Evolutionary conservation across 2,888 invertebrate genomes (phyloP).

Genomic region (Drosophila mimica): DNA sequence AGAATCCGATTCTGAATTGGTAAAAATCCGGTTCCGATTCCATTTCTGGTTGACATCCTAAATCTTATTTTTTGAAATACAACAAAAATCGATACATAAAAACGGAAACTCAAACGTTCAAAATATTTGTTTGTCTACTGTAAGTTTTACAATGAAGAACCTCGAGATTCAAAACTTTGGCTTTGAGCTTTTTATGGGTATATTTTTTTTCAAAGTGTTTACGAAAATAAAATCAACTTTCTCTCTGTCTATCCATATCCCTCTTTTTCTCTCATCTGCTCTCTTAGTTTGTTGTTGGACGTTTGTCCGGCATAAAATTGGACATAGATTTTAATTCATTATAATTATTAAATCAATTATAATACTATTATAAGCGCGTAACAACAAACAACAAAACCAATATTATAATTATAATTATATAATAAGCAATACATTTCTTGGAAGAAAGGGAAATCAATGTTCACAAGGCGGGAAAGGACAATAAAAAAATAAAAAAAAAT

Average conservation of each 20-base stretch:
- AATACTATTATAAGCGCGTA: conserved; percentile 24
- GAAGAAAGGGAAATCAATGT: neutral
- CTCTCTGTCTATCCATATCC: neutral
- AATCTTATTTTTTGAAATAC: neutral
- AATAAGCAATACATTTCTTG: neutral
- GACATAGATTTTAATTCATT: neutral
- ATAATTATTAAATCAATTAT: neutral
- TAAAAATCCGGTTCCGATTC: neutral
- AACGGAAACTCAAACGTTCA: neutral
- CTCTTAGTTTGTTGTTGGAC: neutral
- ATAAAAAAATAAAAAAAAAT: neutral
- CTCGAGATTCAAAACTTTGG: neutral
- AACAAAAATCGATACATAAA: neutral
- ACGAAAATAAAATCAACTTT: neutral
- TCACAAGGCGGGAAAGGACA: neutral
- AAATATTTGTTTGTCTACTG: neutral
- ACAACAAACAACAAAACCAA: conserved; percentile 58
- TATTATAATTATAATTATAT: conserved; percentile 16
- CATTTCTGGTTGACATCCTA: neutral
- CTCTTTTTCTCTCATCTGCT: neutral
- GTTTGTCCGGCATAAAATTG: neutral
- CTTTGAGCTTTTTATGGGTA: neutral
- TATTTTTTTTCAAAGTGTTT: neutral
- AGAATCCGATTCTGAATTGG: neutral
- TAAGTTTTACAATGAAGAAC: neutral